Evolutionary conservation across 2,888 invertebrate genomes (phyloP), one percentile per base, ranked within the genome.

Genomic region (Venusia cambrica): DNA sequence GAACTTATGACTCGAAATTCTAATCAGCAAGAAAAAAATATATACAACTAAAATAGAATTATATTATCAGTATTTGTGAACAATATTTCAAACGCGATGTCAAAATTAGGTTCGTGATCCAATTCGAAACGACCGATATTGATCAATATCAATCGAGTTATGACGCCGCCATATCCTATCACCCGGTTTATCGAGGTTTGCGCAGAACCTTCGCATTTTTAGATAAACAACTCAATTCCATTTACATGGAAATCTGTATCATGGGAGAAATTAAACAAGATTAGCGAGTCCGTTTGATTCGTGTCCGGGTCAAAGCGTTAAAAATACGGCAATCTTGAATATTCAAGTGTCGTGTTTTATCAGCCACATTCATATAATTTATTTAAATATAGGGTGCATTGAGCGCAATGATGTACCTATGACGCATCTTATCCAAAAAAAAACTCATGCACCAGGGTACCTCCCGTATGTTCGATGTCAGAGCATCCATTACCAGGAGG

Each of bases 331-430:
- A 32, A 21, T 16, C 9, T 31, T 46, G 36, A 45, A 46, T 46
- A 19, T 40, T 43, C n/a, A 46, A 33, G 12, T 39, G 6, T 29
- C 11, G 26, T 37, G 36, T 42, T 31, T 38, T 29, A 87, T 80
- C n/a, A n/a, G n/a, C n/a, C n/a, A n/a, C n/a, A n/a, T n/a, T n/a
- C n/a, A n/a, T n/a, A n/a, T n/a, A n/a, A n/a, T n/a, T n/a, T n/a
- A n/a, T n/a, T n/a, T n/a, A n/a, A n/a, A n/a, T n/a, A n/a, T n/a
- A n/a, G n/a, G n/a, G n/a, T n/a, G n/a, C n/a, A n/a, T n/a, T n/a
- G n/a, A n/a, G n/a, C n/a, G n/a, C n/a, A n/a, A n/a, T n/a, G n/a
- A n/a, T n/a, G n/a, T n/a, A n/a, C n/a, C n/a, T n/a, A n/a, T n/a
- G n/a, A n/a, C n/a, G n/a, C n/a, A n/a, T n/a, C n/a, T n/a, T n/a